These are phyloP conservation scores for Samia ricini DNA, from an alignment of 1,140 invertebrate genomes.

Conservation along the genomic window DNA sequence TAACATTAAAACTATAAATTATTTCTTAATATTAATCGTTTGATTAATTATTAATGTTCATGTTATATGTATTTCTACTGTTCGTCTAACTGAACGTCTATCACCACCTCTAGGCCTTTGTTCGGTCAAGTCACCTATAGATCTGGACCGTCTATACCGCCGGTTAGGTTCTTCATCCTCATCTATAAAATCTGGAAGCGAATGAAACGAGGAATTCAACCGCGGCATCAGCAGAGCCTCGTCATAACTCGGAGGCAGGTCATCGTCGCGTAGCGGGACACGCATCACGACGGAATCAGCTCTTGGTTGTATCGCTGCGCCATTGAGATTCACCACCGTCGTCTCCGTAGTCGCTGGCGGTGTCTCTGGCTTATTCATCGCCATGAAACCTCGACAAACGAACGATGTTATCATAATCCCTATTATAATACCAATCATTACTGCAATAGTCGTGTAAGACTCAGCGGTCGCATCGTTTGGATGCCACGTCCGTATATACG, in stretches of 20 bases:
- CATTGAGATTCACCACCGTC: constrained; percentile 71
- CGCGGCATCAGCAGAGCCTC: constrained; percentile 85
- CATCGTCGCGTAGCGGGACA: constrained; percentile 77
- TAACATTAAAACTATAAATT: neutral
- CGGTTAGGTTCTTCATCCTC: constrained; percentile 34
- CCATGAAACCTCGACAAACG: constrained; percentile 77
- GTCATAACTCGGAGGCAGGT: constrained; percentile 84
- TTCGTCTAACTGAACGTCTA: constrained; percentile 53
- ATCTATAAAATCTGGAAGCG: constrained; percentile 76
- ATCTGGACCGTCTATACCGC: constrained; percentile 53
- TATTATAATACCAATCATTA: constrained; percentile 76
- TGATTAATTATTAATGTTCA: constrained; percentile 4
- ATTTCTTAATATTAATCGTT: neutral
- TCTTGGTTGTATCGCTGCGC: constrained; percentile 69
- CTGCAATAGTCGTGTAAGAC: constrained; percentile 80
- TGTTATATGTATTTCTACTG: constrained; percentile 41
- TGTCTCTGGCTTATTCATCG: constrained; percentile 71
- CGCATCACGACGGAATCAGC: constrained; percentile 70
- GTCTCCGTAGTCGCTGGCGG: constrained; percentile 72
- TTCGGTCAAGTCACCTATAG: constrained; percentile 63
- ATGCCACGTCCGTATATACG: constrained; percentile 81
- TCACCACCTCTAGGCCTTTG: constrained; percentile 45
- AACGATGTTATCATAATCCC: constrained; percentile 72
- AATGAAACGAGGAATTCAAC: constrained; percentile 79
- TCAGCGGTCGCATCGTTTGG: constrained; percentile 36